Base-by-base conservation (phyloP, 1,140 invertebrate genomes). In the Pseudoatta argentina region DNA sequence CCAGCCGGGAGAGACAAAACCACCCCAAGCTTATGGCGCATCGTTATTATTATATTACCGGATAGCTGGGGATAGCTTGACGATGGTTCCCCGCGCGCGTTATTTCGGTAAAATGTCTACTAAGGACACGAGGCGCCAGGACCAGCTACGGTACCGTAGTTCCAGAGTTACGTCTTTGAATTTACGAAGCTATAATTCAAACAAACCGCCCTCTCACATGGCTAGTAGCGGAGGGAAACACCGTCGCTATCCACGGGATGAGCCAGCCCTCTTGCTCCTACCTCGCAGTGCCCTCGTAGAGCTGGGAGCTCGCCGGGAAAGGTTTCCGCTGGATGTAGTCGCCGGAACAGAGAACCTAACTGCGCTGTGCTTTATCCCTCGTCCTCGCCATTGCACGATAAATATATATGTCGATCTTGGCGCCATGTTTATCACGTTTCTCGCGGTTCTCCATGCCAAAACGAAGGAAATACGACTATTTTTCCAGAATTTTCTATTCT, bases 161-260 rank as follows among this genome's bases (percentile, higher is more conserved):
- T 85, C 81, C 89, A 87, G 64, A 86, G 90, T 88, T 91, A 86
- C 86, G 87, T 91, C 88, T 91, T 89, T 87, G 89, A 91, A 91
- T 91, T 92, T 91, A 91, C 89, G 85, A 91, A 92, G 89, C 91
- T 88, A 90, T 93, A 93, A 91, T 87, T 93, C 91, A 92, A 92
- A 91, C 72, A 85, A 72, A 21, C 73, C 89, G 82, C 88, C 89
- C 87, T 72, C 34, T 61, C 44, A 24, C 44, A 85, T 18, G 34
- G 34, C 64, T 81, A n/a, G 53, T 24, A 27, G 53, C 34, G 72
- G 64, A 83, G 76, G 75, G 83, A 86, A 79, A 51, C 57, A 63
- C 21, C 77, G 48, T 48, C 53, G 55, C 67, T 64, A 79, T 24
- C 61, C 86, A 63, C 63, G 81, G 76, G 82, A 86, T 73, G 87